These are phyloP conservation scores for Eriosoma lanigerum DNA, from an alignment of 1,140 invertebrate species.

Conservation along the genomic window DNA sequence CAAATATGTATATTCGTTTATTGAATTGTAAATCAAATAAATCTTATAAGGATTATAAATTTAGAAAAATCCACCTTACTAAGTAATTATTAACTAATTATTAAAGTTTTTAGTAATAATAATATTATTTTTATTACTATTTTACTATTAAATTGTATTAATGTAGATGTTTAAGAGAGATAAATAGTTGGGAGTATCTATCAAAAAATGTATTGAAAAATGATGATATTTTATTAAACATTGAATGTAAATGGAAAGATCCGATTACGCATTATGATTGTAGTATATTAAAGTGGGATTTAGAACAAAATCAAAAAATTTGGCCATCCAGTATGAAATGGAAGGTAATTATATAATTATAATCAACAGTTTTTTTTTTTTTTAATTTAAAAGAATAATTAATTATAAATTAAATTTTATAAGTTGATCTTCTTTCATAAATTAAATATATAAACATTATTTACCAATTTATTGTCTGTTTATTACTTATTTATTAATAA, in stretches of 20 bases:
- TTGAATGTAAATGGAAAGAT: slow-evolving; percentile 32
- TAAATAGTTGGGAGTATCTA: slow-evolving; percentile 17
- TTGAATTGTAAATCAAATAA: neutral
- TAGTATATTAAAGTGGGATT: neutral
- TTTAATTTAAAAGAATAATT: too few relatives aligned
- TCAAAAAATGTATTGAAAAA: neutral
- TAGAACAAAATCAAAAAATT: slow-evolving; percentile 38
- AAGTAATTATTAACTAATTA: slow-evolving; percentile 17
- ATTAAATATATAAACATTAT: too few relatives aligned
- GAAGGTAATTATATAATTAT: slow-evolving; percentile 21
- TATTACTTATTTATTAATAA: neutral
- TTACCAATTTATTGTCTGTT: neutral
- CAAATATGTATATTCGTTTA: neutral
- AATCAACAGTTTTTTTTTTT: neutral
- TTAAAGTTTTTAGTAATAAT: too few relatives aligned
- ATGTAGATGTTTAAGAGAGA: slow-evolving; percentile 24
- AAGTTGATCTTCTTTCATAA: too few relatives aligned
- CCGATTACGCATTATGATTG: neutral
- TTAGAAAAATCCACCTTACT: slow-evolving; percentile 9
- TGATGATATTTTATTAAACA: neutral
- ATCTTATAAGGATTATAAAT: neutral
- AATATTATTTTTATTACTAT: too few relatives aligned
- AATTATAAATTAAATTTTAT: too few relatives aligned
- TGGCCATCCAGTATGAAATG: slow-evolving; percentile 28
- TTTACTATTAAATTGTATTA: neutral